Base-by-base conservation (phyloP, 2,113 vertebrate species). In the Stictonetta naevosa region DNA sequence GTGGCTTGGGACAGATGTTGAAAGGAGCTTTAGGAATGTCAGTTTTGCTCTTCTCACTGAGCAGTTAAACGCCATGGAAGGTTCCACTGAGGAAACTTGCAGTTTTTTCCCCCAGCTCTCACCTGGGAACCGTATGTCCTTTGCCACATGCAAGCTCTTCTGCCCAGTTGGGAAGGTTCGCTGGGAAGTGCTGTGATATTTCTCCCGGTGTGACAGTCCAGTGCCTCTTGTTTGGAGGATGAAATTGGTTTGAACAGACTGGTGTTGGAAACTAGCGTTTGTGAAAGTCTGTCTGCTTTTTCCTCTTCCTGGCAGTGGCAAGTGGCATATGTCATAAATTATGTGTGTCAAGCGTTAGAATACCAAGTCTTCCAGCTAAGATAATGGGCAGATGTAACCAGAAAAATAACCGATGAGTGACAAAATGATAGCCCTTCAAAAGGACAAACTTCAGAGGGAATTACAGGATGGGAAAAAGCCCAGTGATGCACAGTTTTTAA, bases 51-150 rank as follows among this genome's bases (percentile, higher is more conserved):
- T 74, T 79, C 64, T 84, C 75, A 22, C 78, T 46, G 76, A 78
- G 90, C n/a, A 63, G 73, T 95, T 94, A 90, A 71, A 36, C 66
- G n/a, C n/a, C 33, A 9, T 76, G 88, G 88, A 92, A 92, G 44
- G 78, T 95, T 94, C 89, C 87, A 73, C 77, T 34, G 52, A 71
- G 42, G 68, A 88, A 86, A 94, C 56, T 84, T 77, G 44, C 25
- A 38, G 20, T 22, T 48, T 48, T 48, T 48, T 21, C 10, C 46
- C 46, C 46, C 46, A 48, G 5, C 82, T 26, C 73, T 92, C 76
- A 59, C 92, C 66, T 66, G 72, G 60, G 90, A 80, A 38, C 21
- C 31, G 19, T 1, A 1, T 60, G 77, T 48, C 87, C 56, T 86
- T 86, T 80, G 52, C 86, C 91, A 63, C 67, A 31, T 36, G 36